These are phyloP conservation scores for Lobophora halterata DNA, from an alignment of 2,888 invertebrate genomes.

Conservation along the genomic window DNA sequence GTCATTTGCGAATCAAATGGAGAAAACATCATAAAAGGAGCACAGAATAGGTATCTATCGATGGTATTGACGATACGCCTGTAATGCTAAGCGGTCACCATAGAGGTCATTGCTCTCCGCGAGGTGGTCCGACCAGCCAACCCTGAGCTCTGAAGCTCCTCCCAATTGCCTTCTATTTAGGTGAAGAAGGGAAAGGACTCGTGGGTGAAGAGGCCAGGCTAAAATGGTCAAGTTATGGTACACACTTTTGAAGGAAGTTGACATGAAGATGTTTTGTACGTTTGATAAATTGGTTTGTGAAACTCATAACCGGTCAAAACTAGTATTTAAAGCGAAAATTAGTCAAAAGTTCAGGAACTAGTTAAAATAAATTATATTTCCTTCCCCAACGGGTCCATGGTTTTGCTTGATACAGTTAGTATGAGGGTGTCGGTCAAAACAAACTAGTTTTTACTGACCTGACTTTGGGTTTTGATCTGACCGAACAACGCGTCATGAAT, in stretches of 20 bases:
- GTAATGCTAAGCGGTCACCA: conserved; percentile 42
- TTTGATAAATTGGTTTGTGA: conserved; percentile 27
- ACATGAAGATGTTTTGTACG: conserved; percentile 27
- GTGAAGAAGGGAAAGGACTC: conserved; percentile 9
- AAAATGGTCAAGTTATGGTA: conserved; percentile 20
- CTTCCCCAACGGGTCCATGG: too few relatives aligned
- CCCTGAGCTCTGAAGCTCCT: conserved; percentile 16
- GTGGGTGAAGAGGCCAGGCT: conserved; percentile 18
- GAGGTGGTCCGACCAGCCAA: conserved; percentile 27
- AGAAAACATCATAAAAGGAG: conserved; percentile 25
- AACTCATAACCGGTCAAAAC: too few relatives aligned
- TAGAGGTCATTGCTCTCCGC: conserved; percentile 42
- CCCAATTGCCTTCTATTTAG: not conserved
- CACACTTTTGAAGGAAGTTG: conserved; percentile 31
- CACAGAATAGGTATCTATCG: conserved; percentile 35
- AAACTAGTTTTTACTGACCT: too few relatives aligned
- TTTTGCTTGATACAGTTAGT: too few relatives aligned
- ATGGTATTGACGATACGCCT: conserved; percentile 27
- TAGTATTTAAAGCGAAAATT: too few relatives aligned
- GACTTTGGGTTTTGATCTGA: too few relatives aligned
- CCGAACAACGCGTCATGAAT: too few relatives aligned
- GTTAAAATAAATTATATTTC: too few relatives aligned
- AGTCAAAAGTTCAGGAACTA: too few relatives aligned
- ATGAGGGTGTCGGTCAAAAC: too few relatives aligned
- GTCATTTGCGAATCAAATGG: conserved; percentile 19